Conservation (phyloP, 2,113 vertebrate genomes). For the Recurvirostra avosetta region DNA sequence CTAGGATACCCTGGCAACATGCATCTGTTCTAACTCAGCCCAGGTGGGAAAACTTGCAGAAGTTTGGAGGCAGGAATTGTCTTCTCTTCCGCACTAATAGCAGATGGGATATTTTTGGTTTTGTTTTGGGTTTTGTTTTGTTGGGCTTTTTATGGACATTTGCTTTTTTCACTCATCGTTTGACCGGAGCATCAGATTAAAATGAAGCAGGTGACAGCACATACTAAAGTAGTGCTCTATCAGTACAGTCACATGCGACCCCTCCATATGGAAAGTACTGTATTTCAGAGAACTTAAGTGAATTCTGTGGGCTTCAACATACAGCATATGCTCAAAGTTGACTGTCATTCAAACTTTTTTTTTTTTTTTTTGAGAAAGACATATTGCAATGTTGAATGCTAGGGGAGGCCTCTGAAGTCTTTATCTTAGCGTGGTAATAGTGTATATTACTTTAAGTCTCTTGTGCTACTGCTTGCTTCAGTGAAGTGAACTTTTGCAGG, state of each 20-base stretch:
- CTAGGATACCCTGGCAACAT: background rate
- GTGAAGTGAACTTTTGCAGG: background rate
- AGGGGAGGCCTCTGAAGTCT: background rate
- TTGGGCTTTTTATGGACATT: background rate
- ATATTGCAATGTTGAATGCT: background rate
- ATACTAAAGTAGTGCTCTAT: background rate
- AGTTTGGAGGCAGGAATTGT: background rate
- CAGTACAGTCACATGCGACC: background rate
- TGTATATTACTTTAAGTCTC: background rate
- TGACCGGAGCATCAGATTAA: background rate
- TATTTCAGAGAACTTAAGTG: background rate
- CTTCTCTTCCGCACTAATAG: background rate
- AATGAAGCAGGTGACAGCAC: background rate
- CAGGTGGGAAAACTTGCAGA: background rate
- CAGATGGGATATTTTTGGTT: background rate
- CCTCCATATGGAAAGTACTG: background rate
- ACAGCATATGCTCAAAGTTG: background rate
- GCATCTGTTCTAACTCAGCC: background rate
- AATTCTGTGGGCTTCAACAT: background rate
- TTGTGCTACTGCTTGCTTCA: background rate
- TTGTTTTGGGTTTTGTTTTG: background rate
- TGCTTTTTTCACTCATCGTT: background rate
- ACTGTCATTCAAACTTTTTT: background rate
- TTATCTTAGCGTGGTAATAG: background rate
- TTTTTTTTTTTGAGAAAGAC: background rate